These are phyloP conservation scores for Monochamus alternatus DNA, from an alignment of 2,888 invertebrate genomes.

Conservation along the genomic window DNA sequence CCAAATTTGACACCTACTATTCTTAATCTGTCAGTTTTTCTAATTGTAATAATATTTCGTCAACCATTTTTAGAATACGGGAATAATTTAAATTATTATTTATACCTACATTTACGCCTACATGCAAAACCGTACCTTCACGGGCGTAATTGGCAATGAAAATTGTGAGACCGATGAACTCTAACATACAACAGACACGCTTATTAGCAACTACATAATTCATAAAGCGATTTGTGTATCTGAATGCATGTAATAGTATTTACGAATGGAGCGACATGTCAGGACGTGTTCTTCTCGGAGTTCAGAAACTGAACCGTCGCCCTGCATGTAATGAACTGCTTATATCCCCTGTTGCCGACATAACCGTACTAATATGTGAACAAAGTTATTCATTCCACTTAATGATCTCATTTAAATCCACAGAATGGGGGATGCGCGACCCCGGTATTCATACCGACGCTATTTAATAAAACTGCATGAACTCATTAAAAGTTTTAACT, in stretches of 20 bases:
- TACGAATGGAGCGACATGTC: slow-evolving; percentile 45
- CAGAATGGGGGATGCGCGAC: slow-evolving; percentile 38
- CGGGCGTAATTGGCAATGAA: slow-evolving; percentile 9
- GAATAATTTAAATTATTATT: no score
- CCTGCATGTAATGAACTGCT: slow-evolving; percentile 51
- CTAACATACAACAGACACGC: slow-evolving; percentile 30
- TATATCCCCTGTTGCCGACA: slow-evolving; percentile 49
- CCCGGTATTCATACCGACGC: slow-evolving; percentile 43
- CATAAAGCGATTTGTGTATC: slow-evolving; percentile 39
- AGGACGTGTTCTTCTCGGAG: slow-evolving; percentile 46
- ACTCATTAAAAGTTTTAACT: slow-evolving; percentile 53
- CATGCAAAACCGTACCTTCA: neutral
- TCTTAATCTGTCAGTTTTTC: no score
- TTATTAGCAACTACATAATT: slow-evolving; percentile 36
- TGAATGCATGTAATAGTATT: slow-evolving; percentile 38
- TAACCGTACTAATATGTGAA: slow-evolving; percentile 47
- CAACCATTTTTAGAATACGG: no score
- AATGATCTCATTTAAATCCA: slow-evolving; percentile 55
- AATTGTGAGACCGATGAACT: slow-evolving; percentile 28
- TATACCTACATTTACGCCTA: no score
- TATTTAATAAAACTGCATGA: slow-evolving; percentile 51
- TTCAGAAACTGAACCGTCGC: slow-evolving; percentile 45
- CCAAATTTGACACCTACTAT: no score
- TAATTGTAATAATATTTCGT: no score
- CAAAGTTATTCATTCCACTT: slow-evolving; percentile 51